Base-by-base conservation (phyloP, 2,797 vertebrate genomes). In the Clarias platycephalus region DNA sequence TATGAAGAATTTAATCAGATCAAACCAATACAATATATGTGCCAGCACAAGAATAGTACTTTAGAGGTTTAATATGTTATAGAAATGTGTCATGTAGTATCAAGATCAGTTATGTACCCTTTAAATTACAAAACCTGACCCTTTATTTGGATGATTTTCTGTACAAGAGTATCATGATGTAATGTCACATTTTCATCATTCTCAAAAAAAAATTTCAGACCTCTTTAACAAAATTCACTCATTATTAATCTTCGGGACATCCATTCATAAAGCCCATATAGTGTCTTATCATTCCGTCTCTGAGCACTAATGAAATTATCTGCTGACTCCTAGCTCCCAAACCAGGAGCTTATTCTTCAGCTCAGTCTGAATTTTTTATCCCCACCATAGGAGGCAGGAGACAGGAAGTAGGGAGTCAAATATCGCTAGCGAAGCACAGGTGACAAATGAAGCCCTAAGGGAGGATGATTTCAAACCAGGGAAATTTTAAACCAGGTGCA, bases 401-500 rank as follows among this genome's bases (percentile, higher is more conserved):
- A 70, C 76, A 74, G 75, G 78, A 66, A 86, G 83, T 26, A 84
- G 57, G 62, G 75, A 82, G 81, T 72, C 84, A 75, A 62, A 83
- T 83, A 86, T 83, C 85, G 55, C 62, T 53, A 82, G 71, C 77
- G 68, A 82, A 78, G 53, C 49, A 44, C 81, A 68, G 66, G 86
- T 87, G 85, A 89, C 86, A 87, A 88, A 88, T 80, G 82, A 88
- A 75, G 31, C 84, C 82, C 81, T 77, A 53, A 86, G 79, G 85
- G 80, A 58, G 37, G 79, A 86, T 88, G 85, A 88, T 88, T 88
- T 88, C 88, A 89, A 49, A 49, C 44, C 44, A 49, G 44, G 88
- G 88, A 88, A 88, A 86, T 88, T 87, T 83, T 86, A 85, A 87
- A 87, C 83, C 88, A 87, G 88, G 88, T 87, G 85, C 80, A 55